phyloP scores from a whole-genome alignment of 2,113 vertebrate species.

The Calyptomena viridis region DNA sequence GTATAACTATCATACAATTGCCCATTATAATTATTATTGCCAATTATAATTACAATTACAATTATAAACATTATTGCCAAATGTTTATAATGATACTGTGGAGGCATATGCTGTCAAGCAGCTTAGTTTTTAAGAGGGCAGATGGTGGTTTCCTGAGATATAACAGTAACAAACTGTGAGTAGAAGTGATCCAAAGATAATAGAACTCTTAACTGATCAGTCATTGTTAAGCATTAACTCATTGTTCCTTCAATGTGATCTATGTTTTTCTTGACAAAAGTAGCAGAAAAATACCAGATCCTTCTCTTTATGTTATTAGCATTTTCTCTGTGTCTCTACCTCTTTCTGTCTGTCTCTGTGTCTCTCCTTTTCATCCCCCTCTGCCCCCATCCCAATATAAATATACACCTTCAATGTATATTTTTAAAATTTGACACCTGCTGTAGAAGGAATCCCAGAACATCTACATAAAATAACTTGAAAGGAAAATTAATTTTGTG shows the following conservation, averaged over 20 bases:
- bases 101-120: background rate
- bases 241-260: background rate
- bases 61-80: too few species aligned
- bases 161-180: background rate
- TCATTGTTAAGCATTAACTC: background rate
- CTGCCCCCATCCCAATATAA: accelerated
- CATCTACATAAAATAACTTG: background rate
- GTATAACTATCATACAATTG: background rate
- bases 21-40: too few species aligned
- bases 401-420: background rate
- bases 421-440: background rate
- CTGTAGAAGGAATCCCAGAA: background rate
- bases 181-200: background rate
- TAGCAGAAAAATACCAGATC: background rate
- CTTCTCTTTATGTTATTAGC: background rate
- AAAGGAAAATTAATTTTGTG: background rate
- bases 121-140: background rate
- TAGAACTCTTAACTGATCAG: background rate
- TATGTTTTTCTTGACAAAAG: background rate
- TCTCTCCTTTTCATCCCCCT: background rate
- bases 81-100: background rate
- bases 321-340: background rate
- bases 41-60: too few species aligned
- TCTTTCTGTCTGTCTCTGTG: accelerated
- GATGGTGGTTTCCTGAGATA: background rate